phyloP scores from a whole-genome alignment of 1,140 invertebrate genomes.

The Drosophila takahashii region DNA sequence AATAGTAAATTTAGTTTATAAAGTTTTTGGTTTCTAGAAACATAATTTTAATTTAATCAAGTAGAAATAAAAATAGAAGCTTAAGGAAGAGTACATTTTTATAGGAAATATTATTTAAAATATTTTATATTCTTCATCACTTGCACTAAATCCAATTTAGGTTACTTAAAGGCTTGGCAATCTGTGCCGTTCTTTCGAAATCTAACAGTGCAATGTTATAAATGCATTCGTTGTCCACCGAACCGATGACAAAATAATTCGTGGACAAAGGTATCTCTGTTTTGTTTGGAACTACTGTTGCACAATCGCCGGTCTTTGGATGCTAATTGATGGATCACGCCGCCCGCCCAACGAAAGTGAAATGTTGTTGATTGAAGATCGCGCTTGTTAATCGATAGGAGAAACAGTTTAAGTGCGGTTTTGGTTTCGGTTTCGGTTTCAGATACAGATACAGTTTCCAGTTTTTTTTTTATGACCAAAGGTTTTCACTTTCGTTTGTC shows the following conservation, averaged over 20 bases:
- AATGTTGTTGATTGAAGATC: slow-evolving; percentile 34
- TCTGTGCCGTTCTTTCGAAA: not conserved
- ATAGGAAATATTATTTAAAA: too few species aligned
- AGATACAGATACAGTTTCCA: slow-evolving; percentile 3
- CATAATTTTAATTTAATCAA: too few species aligned
- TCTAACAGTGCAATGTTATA: not conserved
- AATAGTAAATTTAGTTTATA: too few species aligned
- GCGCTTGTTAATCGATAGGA: slow-evolving; percentile 29
- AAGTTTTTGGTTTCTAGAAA: too few species aligned
- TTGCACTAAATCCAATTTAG: not conserved
- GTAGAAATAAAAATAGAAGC: too few species aligned
- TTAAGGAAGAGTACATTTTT: too few species aligned
- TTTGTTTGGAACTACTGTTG: slow-evolving; percentile 9
- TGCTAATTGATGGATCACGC: slow-evolving; percentile 44
- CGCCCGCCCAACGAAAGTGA: slow-evolving; percentile 37
- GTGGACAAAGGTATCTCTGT: not conserved
- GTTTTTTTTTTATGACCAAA: slow-evolving; percentile 5
- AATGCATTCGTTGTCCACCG: not conserved
- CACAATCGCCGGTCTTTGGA: slow-evolving; percentile 22
- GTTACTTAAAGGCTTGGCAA: not conserved
- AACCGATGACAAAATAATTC: slow-evolving; percentile 28
- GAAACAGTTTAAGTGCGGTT: slow-evolving; percentile 14
- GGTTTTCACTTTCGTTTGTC: slow-evolving; percentile 52
- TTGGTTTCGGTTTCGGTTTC: not conserved
- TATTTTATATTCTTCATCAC: too few species aligned